Conservation (phyloP, 2,113 vertebrate species). For the Actinemys pallida region DNA sequence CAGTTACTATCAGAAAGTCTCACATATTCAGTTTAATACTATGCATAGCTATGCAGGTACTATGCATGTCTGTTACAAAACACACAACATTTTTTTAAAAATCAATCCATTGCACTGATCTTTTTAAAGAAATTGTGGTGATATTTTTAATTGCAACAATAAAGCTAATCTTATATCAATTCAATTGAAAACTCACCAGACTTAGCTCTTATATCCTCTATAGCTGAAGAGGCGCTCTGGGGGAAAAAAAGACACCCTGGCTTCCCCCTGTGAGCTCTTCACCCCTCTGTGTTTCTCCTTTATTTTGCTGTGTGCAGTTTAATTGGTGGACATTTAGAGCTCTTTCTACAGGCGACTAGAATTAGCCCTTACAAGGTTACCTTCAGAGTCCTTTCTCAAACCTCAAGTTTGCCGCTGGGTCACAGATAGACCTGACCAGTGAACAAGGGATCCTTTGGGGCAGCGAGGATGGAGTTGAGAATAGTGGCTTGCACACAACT, state of each 20-base stretch:
- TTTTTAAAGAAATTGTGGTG: conserved; percentile 28
- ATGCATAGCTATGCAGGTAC: background rate
- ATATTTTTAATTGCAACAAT: background rate
- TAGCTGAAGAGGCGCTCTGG: background rate
- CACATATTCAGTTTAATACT: background rate
- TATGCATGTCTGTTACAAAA: background rate
- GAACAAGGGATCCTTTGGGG: background rate
- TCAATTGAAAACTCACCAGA: background rate
- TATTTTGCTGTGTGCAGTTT: background rate
- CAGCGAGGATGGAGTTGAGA: background rate
- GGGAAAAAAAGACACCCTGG: background rate
- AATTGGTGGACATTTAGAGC: conserved; percentile 3
- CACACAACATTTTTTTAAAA: background rate
- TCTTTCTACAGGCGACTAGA: background rate
- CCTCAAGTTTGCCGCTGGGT: background rate
- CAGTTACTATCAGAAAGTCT: background rate
- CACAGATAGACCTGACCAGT: background rate
- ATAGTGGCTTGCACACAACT: background rate
- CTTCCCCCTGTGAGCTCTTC: conserved; percentile 8
- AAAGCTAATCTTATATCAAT: background rate
- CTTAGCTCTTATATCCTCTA: background rate
- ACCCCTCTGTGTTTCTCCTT: conserved; percentile 15
- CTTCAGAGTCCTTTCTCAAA: background rate
- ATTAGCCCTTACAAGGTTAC: background rate
- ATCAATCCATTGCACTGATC: background rate